Evolutionary conservation across 2,113 vertebrate genomes (phyloP).

Genomic region (Mesocricetus auratus): DNA sequence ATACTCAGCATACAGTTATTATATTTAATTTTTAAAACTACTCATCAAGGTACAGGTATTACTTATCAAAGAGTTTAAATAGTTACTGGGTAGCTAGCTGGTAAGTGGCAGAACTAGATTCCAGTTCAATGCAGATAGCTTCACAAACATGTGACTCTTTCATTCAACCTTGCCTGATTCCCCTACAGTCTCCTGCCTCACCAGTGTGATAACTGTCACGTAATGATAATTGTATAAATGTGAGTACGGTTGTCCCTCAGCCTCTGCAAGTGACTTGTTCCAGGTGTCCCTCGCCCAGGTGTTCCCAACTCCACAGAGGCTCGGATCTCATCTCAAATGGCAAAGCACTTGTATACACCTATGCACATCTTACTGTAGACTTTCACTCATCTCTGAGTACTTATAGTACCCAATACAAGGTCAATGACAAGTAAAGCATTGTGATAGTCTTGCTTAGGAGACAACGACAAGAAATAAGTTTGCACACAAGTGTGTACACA

Average conservation of each 20-base stretch:
- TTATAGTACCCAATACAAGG: not conserved
- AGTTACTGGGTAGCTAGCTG: not conserved
- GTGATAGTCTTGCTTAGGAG: not conserved
- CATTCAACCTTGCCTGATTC: not conserved
- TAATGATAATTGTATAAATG: not conserved
- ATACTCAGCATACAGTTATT: not conserved
- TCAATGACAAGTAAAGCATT: not conserved
- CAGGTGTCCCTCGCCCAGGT: not conserved
- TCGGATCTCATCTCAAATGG: not conserved
- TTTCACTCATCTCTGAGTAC: not conserved
- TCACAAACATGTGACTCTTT: not conserved
- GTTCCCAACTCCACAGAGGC: not conserved
- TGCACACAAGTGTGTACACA: not conserved
- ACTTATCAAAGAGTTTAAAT: not conserved
- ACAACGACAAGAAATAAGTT: not conserved
- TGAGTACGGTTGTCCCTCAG: not conserved
- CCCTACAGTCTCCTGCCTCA: not conserved
- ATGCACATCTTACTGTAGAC: not conserved
- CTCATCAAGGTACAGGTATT: not conserved
- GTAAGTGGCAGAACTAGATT: not conserved
- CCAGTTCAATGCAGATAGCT: not conserved
- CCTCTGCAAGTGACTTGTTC: not conserved
- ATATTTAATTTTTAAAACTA: constrained; percentile 11
- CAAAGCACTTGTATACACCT: not conserved
- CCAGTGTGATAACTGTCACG: not conserved